Percentiles rank a stretch among this genome's conserved stretches.
Conservation (phyloP, 2,888 invertebrate species). For the Ectemnius lituratus region DNA sequence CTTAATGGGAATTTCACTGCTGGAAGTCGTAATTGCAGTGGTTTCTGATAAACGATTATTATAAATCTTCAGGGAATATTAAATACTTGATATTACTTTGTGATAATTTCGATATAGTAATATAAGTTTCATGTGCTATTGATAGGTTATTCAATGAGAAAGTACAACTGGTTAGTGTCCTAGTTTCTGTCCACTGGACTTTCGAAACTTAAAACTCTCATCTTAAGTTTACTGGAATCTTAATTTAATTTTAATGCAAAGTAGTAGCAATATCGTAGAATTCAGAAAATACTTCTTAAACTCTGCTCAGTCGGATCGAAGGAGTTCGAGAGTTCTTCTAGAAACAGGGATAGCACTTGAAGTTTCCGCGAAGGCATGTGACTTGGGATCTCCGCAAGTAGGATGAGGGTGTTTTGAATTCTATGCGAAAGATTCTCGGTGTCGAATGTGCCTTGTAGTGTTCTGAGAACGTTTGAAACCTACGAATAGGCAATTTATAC, state of each 20-base stretch:
- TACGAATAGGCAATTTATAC: not conserved
- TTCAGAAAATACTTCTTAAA: constrained; percentile 28
- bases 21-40: constrained; percentile 21
- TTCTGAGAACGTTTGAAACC: constrained; percentile 27
- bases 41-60: constrained; percentile 11
- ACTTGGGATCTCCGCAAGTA: constrained; percentile 8
- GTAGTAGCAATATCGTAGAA: no score
- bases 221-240: no score
- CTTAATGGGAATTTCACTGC: constrained; percentile 23
- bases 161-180: no score
- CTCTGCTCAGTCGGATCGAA: constrained; percentile 3
- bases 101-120: not conserved
- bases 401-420: constrained; percentile 19
- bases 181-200: no score
- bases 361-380: constrained; percentile 17
- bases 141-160: no score
- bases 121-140: no score
- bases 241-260: no score
- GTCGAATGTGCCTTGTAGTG: constrained; percentile 10
- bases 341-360: constrained; percentile 23
- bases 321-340: constrained; percentile 31
- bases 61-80: not conserved
- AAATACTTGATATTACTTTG: not conserved
- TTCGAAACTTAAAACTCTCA: no score
- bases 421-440: constrained; percentile 24